A percentile compares a stretch with the other conserved stretches of the same genome.
Conservation (phyloP, 2,888 invertebrate genomes). For the Neocrepidodera transversa region DNA sequence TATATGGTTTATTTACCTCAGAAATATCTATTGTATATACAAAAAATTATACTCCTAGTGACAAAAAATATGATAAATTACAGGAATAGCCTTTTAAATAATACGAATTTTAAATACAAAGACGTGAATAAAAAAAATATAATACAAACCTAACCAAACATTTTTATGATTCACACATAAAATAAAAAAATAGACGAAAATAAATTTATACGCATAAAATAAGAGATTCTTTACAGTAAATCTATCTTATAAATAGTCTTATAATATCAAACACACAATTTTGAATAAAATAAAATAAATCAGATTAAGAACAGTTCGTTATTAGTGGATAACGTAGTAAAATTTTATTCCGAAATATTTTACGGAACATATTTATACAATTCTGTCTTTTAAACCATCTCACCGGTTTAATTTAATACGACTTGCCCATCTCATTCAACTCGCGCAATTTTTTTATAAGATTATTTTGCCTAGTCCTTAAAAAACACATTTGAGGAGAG, state of each 20-base stretch:
- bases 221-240: slow-evolving; percentile 29
- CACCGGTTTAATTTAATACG: too few relatives aligned
- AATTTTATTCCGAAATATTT: neutral
- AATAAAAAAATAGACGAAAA: neutral
- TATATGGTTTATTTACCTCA: slow-evolving; percentile 47
- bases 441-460: too few relatives aligned
- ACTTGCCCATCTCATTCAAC: too few relatives aligned
- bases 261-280: slow-evolving; percentile 38
- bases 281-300: slow-evolving; percentile 31
- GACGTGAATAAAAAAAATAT: slow-evolving; percentile 22
- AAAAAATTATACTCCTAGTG: slow-evolving; percentile 38
- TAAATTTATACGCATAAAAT: neutral
- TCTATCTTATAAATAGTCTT: slow-evolving; percentile 39
- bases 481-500: too few relatives aligned
- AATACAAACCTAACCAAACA: neutral
- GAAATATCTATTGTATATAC: slow-evolving; percentile 45
- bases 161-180: neutral
- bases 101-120: slow-evolving; percentile 19
- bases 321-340: neutral
- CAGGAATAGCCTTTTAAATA: too few relatives aligned
- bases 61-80: too few relatives aligned
- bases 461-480: too few relatives aligned
- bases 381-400: too few relatives aligned
- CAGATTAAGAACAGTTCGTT: neutral
- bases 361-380: neutral